phyloP scores from a whole-genome alignment of 1,140 invertebrate genomes.

The Diabrotica undecimpunctata region DNA sequence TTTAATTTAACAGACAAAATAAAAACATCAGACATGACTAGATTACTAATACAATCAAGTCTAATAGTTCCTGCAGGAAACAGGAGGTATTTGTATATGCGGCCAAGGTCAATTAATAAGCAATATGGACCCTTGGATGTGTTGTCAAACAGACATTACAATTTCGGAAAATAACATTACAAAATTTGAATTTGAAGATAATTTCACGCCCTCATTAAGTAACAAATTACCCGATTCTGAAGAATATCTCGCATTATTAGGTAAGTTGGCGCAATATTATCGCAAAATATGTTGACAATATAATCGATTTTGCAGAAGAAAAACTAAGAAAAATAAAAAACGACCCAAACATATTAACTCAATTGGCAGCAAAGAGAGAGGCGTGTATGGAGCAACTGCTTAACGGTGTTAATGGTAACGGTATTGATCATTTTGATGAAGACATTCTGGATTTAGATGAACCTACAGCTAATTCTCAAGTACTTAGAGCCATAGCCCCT shows the following conservation, averaged over 20 bases:
- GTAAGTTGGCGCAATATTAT: constrained; percentile 35
- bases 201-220: constrained; percentile 43
- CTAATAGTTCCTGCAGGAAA: no score
- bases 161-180: constrained; percentile 19
- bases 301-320: constrained; percentile 43
- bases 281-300: constrained; percentile 14
- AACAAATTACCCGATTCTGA: constrained; percentile 45
- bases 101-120: not conserved
- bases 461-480: constrained; percentile 43
- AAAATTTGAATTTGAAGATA: constrained; percentile 49
- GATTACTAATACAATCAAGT: no score
- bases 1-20: no score
- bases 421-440: constrained; percentile 26
- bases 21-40: no score
- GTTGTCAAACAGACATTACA: constrained; percentile 24
- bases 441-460: constrained; percentile 40
- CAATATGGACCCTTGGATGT: constrained; percentile 39
- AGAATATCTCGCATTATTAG: constrained; percentile 45
- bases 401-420: constrained; percentile 26
- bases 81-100: no score
- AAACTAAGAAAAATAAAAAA: constrained; percentile 50
- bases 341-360: constrained; percentile 48
- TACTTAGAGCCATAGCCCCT: constrained; percentile 49
- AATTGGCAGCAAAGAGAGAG: constrained; percentile 49
- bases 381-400: constrained; percentile 50